Evolutionary conservation across 2,113 vertebrate genomes (phyloP), one percentile per base, ranked within the genome.

Genomic region (Microcebus lehilahytsara): DNA sequence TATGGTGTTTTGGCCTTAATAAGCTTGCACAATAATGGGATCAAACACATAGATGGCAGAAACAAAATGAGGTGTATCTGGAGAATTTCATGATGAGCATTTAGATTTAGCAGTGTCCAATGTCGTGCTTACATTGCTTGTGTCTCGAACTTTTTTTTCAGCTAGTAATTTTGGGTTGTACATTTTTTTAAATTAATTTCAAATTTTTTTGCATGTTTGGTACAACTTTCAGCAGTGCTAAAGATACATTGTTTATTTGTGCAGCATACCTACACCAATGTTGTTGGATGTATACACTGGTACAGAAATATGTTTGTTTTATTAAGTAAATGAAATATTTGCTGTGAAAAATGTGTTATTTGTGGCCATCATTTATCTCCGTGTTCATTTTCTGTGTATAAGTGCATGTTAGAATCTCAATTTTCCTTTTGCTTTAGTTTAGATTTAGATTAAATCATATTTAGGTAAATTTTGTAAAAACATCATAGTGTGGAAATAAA

Each of bases 361-460:
- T 95, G 14, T 93, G 37, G 87, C 56, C 34, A 83, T 75, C 60
- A 46, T 95, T 93, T 97, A 88, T 86, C 72, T 93, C 56, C 93
- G 69, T 81, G 58, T 96, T 84, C 25, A 64, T 96, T 88, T 96
- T 80, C n/a, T 95, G 64, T 96, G 25, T 78, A 72, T 97, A 53
- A 96, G 11, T 91, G 10, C 51, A 58, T 89, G 53, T 97, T 96
- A 87, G 86, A 75, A 93, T 14, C 64, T 69, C 81, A 85, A 20
- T 91, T 69, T 84, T 27, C 97, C 92, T 97, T 98, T 97, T 97
- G 97, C 97, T 98, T 94, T 97, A 95, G 78, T 92, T 95, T 89
- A 84, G 62, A 93, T 74, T 97, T 87, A 83, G 37, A 97, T 93
- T 17, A 58, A 88, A 64, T 95, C 87, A 23, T 53, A 94, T 93